Percentiles rank a stretch among this genome's conserved stretches.
These are phyloP conservation scores for Itoplectis maculator DNA, from an alignment of 2,888 invertebrate species.

Conservation along the genomic window DNA sequence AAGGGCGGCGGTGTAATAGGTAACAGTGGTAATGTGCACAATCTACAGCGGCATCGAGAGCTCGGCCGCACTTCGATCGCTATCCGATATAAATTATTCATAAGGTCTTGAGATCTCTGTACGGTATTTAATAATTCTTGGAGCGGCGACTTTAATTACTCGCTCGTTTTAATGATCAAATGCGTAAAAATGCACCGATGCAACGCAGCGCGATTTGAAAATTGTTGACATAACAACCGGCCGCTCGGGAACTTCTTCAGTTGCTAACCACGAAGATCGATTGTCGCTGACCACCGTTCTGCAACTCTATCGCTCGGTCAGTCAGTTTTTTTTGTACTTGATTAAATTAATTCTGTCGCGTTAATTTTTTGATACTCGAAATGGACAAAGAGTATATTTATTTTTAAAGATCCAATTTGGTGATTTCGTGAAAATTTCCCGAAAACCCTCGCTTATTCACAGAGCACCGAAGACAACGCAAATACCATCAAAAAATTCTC, in stretches of 20 bases:
- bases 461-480: too few species aligned
- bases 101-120: slow-evolving; percentile 58
- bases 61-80: slow-evolving; percentile 58
- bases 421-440: too few species aligned
- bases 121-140: slow-evolving; percentile 51
- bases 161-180: slow-evolving; percentile 53
- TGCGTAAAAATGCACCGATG: slow-evolving; percentile 51
- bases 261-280: neutral
- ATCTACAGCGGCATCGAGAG: slow-evolving; percentile 27
- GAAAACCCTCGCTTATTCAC: too few species aligned
- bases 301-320: too few species aligned
- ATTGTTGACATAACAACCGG: slow-evolving; percentile 57
- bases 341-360: too few species aligned
- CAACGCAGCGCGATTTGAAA: slow-evolving; percentile 8
- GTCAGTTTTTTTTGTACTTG: too few species aligned
- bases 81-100: slow-evolving; percentile 64
- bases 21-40: slow-evolving; percentile 9
- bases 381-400: too few species aligned
- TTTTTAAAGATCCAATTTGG: too few species aligned
- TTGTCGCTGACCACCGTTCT: too few species aligned
- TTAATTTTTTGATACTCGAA: too few species aligned
- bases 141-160: slow-evolving; percentile 51
- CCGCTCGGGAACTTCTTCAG: slow-evolving; percentile 5
- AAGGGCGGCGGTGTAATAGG: slow-evolving; percentile 41
- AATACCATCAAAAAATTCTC: too few species aligned